Base-by-base conservation (phyloP, 2,113 vertebrate genomes). In the Pycnonotus jocosus region DNA sequence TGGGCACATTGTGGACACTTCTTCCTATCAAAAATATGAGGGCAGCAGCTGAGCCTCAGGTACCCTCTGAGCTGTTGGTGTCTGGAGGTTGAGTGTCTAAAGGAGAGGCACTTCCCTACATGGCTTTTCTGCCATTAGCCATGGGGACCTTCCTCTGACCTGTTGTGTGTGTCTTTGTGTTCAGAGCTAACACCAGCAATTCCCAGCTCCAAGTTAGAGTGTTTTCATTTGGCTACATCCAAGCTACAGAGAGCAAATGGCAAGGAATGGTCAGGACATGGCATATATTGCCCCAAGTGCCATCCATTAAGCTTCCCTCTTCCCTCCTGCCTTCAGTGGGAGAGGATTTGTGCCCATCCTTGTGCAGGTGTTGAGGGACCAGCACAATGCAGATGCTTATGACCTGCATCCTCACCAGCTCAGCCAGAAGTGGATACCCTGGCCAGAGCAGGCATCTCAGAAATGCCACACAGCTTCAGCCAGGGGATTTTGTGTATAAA, bases 261-360 rank as follows among this genome's bases (percentile, higher is more conserved):
- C 0, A 0, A 73, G 50, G 53, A 72, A 35, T 37, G 13, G n/a
- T 61, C 42, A 61, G 28, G 37, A 15, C 1, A 1, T 11, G 15
- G 35, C 58, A 31, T n/a, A 5, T 58, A 23, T 25, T 69, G 10
- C 38, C 51, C 22, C 1, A 3, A 11, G 4, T 45, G 8, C 13
- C 2, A 0, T 16, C 33, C 0, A 0, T 21, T 45, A 45, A 53
- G 17, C 23, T 86, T 62, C 37, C 21, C 10, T 72, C 77, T 73
- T 80, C 35, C 56, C 25, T 84, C 31, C 53, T 74, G 17, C 45
- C 20, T 54, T 40, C 38, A 31, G 44, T 15, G 51, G n/a, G 40
- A 60, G 24, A 76, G 14, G 24, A 27, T 11, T 65, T 0, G 0
- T 30, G 42, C 6, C 28, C 44, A 15, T 50, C 21, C 14, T 56